Conservation (phyloP, 2,888 invertebrate genomes). For the Microplitis deprimator region DNA sequence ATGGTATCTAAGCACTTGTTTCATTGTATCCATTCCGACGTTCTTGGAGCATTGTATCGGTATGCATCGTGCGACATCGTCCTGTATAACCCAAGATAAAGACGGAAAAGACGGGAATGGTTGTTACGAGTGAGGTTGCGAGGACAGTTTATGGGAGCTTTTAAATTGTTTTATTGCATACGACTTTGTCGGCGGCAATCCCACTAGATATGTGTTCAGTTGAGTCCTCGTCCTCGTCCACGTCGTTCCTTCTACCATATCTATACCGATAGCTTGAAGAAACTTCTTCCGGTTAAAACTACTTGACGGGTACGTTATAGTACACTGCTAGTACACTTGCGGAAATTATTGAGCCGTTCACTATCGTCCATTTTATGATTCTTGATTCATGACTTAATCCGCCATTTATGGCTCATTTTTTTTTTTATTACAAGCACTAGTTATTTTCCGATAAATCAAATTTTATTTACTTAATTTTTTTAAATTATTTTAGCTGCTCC, state of each 20-base stretch:
- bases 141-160: constrained; percentile 43
- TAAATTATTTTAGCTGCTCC: no score
- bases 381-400: constrained; percentile 20
- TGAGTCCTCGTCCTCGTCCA: constrained; percentile 32
- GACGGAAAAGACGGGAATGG: constrained; percentile 31
- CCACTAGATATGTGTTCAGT: constrained; percentile 17
- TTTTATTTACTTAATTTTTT: neutral
- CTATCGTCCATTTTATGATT: neutral
- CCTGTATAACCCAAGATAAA: constrained; percentile 12
- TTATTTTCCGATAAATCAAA: neutral
- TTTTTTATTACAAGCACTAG: neutral
- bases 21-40: constrained; percentile 40
- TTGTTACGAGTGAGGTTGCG: constrained; percentile 19
- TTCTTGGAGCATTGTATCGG: constrained; percentile 42
- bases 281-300: constrained; percentile 15
- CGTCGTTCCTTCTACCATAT: constrained; percentile 23
- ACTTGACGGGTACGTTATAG: constrained; percentile 10
- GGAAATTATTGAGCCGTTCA: constrained; percentile 15
- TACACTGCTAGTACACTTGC: constrained; percentile 30
- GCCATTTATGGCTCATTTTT: neutral
- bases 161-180: constrained; percentile 43
- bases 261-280: constrained; percentile 10
- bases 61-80: constrained; percentile 51
- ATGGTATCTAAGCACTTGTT: constrained; percentile 40
- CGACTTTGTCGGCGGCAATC: constrained; percentile 50